Base-by-base conservation (phyloP, 1,140 invertebrate species). In the Oscheius sp. region DNA sequence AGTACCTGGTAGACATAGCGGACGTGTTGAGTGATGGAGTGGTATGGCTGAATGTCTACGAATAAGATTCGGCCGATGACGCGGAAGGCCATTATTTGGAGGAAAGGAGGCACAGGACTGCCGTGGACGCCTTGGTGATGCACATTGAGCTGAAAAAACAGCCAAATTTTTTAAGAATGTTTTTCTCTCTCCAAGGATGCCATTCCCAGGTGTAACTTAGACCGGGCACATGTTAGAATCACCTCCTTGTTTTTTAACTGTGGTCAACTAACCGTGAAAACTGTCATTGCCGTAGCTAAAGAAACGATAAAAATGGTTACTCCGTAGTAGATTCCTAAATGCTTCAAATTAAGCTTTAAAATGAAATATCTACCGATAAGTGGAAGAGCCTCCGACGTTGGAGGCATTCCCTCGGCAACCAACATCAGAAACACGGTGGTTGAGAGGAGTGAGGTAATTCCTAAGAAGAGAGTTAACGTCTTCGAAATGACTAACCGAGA, bases 351-450 rank as follows among this genome's bases (percentile, higher is more conserved):
- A 15, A 23, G 23, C 18, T 18, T 45, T 45, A 91, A 92, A 93
- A 86, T 26, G 0, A 23, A 13, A 10, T 36, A n/a, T 63, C n/a
- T 18, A 63, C 92, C 93, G 78, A 95, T 93, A 23, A 95, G 87
- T 2, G 93, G 93, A 58, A 88, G 80, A 1, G 91, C 93, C 84
- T 94, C 93, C 79, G 93, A 92, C 1, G 92, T 94, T 0, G 93
- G 92, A n/a, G 93, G 93, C 79, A 94, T 87, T 52, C 90, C 92
- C 84, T 95, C 92, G 62, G 92, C 86, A 23, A 95, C 93, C 18
- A 93, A 91, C 92, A 95, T 94, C 1, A 95, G 87, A 84, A 94
- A 94, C 10, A 95, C 93, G 0, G 93, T 94, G 91, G 94, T 94
- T 2, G 92, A 93, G 2, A 95, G 88, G 0, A 95, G 87, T 0